Evolutionary conservation across 1,140 invertebrate species (phyloP).

Genomic region (Physella acuta): DNA sequence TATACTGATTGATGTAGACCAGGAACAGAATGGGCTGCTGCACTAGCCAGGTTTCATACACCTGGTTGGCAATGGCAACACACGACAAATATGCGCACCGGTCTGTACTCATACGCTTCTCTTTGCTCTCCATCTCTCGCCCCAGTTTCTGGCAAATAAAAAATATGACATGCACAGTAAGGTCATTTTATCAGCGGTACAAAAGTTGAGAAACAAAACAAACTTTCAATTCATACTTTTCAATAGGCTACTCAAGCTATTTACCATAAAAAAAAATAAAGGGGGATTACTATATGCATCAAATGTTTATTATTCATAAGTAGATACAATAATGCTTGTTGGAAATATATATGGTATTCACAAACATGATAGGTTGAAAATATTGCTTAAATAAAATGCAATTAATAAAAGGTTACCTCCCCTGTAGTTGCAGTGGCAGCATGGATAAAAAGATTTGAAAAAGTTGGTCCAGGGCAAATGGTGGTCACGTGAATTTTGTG

Average conservation of each 20-base stretch:
- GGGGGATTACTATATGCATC: neutral
- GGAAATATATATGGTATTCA: neutral
- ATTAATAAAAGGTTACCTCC: slow-evolving; percentile 29
- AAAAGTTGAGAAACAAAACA: too few relatives aligned
- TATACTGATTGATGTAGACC: slow-evolving; percentile 69
- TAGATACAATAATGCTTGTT: neutral
- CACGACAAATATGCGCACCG: slow-evolving; percentile 75
- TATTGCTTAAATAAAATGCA: slow-evolving; percentile 2
- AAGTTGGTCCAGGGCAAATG: slow-evolving; percentile 43
- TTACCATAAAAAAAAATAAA: neutral
- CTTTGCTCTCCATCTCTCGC: neutral
- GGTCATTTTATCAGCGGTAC: too few relatives aligned
- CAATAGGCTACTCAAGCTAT: neutral
- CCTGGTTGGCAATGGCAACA: slow-evolving; percentile 74
- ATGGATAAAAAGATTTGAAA: slow-evolving; percentile 37
- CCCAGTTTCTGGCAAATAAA: neutral
- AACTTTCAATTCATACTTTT: neutral
- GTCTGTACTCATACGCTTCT: slow-evolving; percentile 67
- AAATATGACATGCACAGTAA: too few relatives aligned
- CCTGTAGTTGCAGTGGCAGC: slow-evolving; percentile 37
- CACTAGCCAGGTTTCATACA: slow-evolving; percentile 76
- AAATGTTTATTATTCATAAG: neutral
- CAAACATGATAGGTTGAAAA: neutral
- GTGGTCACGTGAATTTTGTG: slow-evolving; percentile 33
- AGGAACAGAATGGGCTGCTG: slow-evolving; percentile 68